Conservation (phyloP, 35 echinoderm and acorn worm species). For the Ophioderma brevispina region DNA sequence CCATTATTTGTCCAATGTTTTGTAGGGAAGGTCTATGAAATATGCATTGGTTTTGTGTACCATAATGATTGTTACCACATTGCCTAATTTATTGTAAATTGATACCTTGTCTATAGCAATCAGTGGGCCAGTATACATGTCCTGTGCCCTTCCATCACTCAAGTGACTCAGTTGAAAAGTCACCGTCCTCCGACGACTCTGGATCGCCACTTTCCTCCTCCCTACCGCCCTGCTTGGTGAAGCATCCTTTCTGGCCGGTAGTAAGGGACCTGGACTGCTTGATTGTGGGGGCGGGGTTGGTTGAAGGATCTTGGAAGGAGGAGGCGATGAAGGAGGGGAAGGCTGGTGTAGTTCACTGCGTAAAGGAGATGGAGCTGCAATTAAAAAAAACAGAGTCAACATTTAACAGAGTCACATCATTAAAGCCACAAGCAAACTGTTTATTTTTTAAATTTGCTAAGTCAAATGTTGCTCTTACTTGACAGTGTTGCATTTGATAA, state of each 20-base stretch:
- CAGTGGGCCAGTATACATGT: constrained; percentile 65
- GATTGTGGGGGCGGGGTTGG: constrained; percentile 46
- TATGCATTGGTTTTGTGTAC: too few relatives aligned
- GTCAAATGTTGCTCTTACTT: too few relatives aligned
- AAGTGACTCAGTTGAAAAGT: constrained; percentile 87
- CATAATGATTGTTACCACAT: too few relatives aligned
- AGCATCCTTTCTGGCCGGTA: constrained; percentile 30
- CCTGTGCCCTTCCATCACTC: constrained; percentile 15
- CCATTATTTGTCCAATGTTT: too few relatives aligned
- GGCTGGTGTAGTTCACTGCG: neutral
- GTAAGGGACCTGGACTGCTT: neutral
- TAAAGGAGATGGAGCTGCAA: neutral
- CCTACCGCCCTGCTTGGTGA: neutral
- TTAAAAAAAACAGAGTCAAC: too few relatives aligned
- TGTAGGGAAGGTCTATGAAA: too few relatives aligned
- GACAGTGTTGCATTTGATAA: too few relatives aligned
- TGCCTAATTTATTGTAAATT: too few relatives aligned
- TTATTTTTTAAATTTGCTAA: too few relatives aligned
- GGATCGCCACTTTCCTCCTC: neutral
- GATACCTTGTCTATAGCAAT: constrained; percentile 83
- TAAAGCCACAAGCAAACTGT: too few relatives aligned
- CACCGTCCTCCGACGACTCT: constrained; percentile 61
- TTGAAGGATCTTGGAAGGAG: neutral
- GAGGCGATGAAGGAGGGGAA: neutral
- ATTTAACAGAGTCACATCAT: too few relatives aligned